Base-by-base conservation (phyloP, 37 sponge, comb jelly and placozoan species). In the Hormiphora californensis region DNA sequence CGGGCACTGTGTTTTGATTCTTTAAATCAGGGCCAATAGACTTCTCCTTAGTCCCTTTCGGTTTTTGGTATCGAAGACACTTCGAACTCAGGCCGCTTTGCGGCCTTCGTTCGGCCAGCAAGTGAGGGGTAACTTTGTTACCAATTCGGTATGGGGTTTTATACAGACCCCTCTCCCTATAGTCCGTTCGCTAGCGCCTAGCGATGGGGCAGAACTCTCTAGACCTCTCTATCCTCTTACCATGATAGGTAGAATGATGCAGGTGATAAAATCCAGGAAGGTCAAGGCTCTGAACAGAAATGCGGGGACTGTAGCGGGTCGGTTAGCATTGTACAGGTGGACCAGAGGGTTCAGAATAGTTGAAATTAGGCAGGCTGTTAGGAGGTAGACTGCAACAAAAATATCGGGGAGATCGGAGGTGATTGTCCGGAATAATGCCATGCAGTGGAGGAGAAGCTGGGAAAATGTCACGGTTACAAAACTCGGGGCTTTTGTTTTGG, bases 281-380 rank as follows among this genome's bases (percentile, higher is more conserved):
- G 81, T 46, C 44, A 73, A 46, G 39, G 43, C 12, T 19, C 81
- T 73, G 44, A 73, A 73, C 81, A 73, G 81, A 30, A 73, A 73
- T 46, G 40, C 46, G 0, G 81, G 81, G 11, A 73, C 81, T 39
- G 81, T 43, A 25, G n/a, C 17, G 8, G 27, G 25, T 28, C 0
- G 1, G 21, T n/a, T 33, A 9, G 28, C 1, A 46, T 73, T 73
- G 22, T 73, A 73, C 4, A 73, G 25, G 25, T 43, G 25, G 0
- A 73, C 81, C 38, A 73, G 46, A 3, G 81, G 81, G 44, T 73
- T 73, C 12, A 73, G 39, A 28, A 40, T 11, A 33, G 46, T 41
- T 43, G 44, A 39, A 28, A 73, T 3, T 4, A 39, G 28, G 25
- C 4, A 0, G 25, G n/a, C 40, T 21, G 38, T 19, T 43, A 73